Conservation (phyloP, 2,888 invertebrate species). For the Agapetus fuscipes region DNA sequence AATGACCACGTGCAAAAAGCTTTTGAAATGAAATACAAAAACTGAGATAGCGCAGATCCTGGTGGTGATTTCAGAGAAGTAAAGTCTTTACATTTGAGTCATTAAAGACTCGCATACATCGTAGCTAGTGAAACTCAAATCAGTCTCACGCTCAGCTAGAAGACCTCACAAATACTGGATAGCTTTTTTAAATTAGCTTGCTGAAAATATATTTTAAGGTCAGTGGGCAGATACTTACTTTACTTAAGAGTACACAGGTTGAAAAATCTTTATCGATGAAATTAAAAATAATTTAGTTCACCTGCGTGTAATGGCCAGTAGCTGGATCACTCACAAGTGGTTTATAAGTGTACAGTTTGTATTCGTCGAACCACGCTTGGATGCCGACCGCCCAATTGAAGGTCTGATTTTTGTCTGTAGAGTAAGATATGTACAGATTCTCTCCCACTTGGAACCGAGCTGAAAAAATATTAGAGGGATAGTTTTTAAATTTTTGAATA, state of each 20-base stretch:
- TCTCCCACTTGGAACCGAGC: slow-evolving; percentile 1
- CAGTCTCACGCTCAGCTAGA: no score
- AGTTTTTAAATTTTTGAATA: not conserved
- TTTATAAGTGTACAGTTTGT: not conserved
- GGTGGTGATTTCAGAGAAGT: no score
- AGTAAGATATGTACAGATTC: not conserved
- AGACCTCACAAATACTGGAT: no score
- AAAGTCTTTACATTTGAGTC: no score
- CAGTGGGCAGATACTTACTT: no score
- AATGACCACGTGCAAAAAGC: no score
- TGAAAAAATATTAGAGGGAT: not conserved
- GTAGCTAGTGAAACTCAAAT: no score
- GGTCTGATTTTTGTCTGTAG: not conserved
- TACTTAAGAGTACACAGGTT: not conserved
- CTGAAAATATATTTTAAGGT: no score
- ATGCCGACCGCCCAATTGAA: not conserved
- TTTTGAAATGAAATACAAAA: no score
- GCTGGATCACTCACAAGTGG: not conserved
- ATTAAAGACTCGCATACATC: no score
- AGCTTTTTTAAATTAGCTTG: no score
- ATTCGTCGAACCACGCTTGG: slow-evolving; percentile 3
- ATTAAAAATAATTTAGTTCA: not conserved
- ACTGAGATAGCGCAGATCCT: no score
- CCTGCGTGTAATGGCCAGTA: slow-evolving; percentile 7
- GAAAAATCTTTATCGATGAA: not conserved